phyloP scores from a whole-genome alignment of 2,888 invertebrate genomes.

The Tridacna gigas region DNA sequence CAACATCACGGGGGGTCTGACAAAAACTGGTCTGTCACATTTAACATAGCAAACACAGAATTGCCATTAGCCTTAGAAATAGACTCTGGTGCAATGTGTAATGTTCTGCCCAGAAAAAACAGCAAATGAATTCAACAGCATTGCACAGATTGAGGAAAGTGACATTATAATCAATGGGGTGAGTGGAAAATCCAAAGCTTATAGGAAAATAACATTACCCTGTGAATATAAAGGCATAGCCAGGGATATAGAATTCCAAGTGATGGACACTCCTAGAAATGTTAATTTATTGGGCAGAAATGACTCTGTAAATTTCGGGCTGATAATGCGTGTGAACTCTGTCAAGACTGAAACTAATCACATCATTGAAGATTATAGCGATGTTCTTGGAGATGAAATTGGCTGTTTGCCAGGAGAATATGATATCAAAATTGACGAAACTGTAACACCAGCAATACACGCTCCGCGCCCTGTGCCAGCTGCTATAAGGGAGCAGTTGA shows the following conservation, averaged over 20 bases:
- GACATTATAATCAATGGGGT: constrained; percentile 31
- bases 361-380: constrained; percentile 22
- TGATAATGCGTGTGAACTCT: constrained; percentile 35
- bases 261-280: constrained; percentile 31
- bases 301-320: constrained; percentile 42
- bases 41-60: constrained; percentile 8
- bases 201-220: constrained; percentile 35
- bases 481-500: constrained; percentile 39
- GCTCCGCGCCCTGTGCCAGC: constrained; percentile 31
- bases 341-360: constrained; percentile 15
- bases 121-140: constrained; percentile 29
- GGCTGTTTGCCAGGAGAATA: constrained; percentile 45
- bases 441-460: constrained; percentile 15
- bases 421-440: constrained; percentile 29
- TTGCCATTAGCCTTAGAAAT: constrained; percentile 20
- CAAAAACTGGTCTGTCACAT: constrained; percentile 24
- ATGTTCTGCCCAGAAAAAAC: constrained; percentile 32
- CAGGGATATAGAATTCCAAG: constrained; percentile 29
- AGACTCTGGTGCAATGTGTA: constrained; percentile 49
- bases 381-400: constrained; percentile 22
- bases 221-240: constrained; percentile 31
- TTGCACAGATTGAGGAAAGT: constrained; percentile 17
- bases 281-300: constrained; percentile 38
- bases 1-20: background rate
- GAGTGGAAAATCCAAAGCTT: constrained; percentile 25